phyloP scores from a whole-genome alignment of 2,888 invertebrate genomes.

The Caenorhabditis sp. region DNA sequence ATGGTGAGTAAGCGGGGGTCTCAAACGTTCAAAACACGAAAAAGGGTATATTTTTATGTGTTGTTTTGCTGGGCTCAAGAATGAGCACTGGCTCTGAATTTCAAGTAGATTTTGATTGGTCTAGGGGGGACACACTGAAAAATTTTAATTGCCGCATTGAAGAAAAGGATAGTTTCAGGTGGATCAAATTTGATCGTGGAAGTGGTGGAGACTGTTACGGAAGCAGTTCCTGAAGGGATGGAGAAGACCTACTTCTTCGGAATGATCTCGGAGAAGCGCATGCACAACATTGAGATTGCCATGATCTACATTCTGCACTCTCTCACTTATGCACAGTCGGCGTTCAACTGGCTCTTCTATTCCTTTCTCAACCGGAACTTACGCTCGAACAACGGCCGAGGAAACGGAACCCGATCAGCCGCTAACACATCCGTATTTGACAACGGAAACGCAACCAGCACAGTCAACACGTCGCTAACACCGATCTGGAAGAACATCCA shows the following conservation, averaged over 20 bases:
- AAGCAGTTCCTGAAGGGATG: background rate
- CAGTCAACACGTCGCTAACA: conserved; percentile 66
- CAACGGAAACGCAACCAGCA: conserved; percentile 65
- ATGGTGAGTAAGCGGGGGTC: conserved; percentile 25
- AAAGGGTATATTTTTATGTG: background rate
- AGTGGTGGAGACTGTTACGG: background rate
- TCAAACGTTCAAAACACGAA: background rate
- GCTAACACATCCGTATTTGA: conserved; percentile 69
- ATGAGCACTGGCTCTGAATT: conserved; percentile 22
- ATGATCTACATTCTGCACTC: conserved; percentile 80
- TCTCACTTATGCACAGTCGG: conserved; percentile 80
- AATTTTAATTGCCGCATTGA: background rate
- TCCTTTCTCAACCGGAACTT: conserved; percentile 80
- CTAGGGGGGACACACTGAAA: background rate
- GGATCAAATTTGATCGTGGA: conserved; percentile 9
- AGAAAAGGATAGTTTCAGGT: background rate
- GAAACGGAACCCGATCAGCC: conserved; percentile 69
- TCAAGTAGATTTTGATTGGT: conserved; percentile 52
- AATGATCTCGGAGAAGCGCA: conserved; percentile 27
- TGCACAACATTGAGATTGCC: conserved; percentile 46
- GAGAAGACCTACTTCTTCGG: conserved; percentile 51
- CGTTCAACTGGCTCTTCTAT: conserved; percentile 83
- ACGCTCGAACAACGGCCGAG: conserved; percentile 65
- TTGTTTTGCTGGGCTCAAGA: background rate
- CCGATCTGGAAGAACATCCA: conserved; percentile 80